phyloP scores from a whole-genome alignment of 2,888 invertebrate species.

The Danaus chrysippus region DNA sequence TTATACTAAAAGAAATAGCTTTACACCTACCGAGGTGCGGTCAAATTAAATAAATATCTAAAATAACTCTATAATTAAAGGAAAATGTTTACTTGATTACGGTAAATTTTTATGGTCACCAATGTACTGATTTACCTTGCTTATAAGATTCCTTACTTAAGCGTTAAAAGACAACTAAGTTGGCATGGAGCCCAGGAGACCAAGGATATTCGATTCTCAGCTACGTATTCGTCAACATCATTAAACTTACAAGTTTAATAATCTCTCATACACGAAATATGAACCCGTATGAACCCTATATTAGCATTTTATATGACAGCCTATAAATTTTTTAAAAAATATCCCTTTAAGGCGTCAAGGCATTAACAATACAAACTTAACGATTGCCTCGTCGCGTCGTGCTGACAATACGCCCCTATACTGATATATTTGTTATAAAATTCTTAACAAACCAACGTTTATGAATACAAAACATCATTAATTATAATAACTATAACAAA shows the following conservation, averaged over 20 bases:
- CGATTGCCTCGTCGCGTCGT: slow-evolving; percentile 14
- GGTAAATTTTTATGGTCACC: too few relatives aligned
- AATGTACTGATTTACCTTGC: not conserved
- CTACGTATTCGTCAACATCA: not conserved
- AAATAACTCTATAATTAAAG: not conserved
- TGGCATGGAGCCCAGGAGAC: slow-evolving; percentile 56
- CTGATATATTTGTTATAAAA: slow-evolving; percentile 20
- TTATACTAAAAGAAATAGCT: slow-evolving; percentile 33
- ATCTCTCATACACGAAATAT: slow-evolving; percentile 8
- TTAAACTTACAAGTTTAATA: not conserved
- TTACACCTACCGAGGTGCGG: slow-evolving; percentile 20
- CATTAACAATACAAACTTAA: slow-evolving; percentile 23
- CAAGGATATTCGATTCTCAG: slow-evolving; percentile 18
- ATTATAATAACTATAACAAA: too few relatives aligned
- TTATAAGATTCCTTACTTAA: slow-evolving; percentile 11
- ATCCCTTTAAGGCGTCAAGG: slow-evolving; percentile 22
- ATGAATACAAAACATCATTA: too few relatives aligned
- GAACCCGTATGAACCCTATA: slow-evolving; percentile 7
- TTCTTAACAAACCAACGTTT: slow-evolving; percentile 7
- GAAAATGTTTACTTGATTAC: too few relatives aligned
- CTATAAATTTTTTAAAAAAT: slow-evolving; percentile 20
- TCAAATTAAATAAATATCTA: not conserved
- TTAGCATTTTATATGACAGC: slow-evolving; percentile 15
- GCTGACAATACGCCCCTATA: slow-evolving; percentile 31
- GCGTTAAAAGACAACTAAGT: slow-evolving; percentile 35